Evolutionary conservation across 2,888 invertebrate species (phyloP), one percentile per base, ranked within the genome.

Genomic region (Hymenopus coronatus): DNA sequence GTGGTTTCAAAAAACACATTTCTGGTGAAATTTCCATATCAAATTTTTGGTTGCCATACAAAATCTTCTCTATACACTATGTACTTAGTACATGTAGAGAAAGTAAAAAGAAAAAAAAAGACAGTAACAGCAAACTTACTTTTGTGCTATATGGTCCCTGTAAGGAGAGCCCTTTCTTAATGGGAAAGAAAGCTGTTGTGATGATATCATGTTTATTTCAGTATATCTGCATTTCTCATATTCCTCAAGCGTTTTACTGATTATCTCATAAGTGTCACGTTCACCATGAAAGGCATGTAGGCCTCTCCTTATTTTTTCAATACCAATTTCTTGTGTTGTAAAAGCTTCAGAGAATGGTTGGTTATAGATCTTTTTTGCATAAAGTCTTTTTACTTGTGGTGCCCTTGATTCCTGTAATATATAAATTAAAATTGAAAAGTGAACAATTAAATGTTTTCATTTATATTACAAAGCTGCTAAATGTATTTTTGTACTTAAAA

Each of bases 261-360:
- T 89, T 14, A 89, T 40, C 12, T 89, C 83, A 82, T 83, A 87
- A 6, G 89, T 86, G 9, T 83, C 86, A 27, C 28, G 46, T 33
- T 89, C 89, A 15, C 85, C 89, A 86, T 89, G 89, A 30, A 89
- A 89, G 27, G 89, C 87, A 27, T 54, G 14, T 12, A 86, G 40
- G 1, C 86, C 86, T 20, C 9, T 28, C 28, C 86, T 82, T 30
- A 89, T 30, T n/a, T 83, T 82, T n/a, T 86, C 85, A 82, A 89
- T 27, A 7, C 89, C 89, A 20, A 7, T 28, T 87, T 82, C 54
- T 30, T 89, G 89, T 20, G 85, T 86, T 15, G 86, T 82, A 86
- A 86, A 86, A 8, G 83, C 83, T 25, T 88, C 54, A 28, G 83
- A 30, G 28, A 30, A 54, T 46, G 89, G 82, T 28, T 70, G 46